Base-by-base conservation (phyloP, 1,140 invertebrate genomes). In the Heliconius eleuchia region DNA sequence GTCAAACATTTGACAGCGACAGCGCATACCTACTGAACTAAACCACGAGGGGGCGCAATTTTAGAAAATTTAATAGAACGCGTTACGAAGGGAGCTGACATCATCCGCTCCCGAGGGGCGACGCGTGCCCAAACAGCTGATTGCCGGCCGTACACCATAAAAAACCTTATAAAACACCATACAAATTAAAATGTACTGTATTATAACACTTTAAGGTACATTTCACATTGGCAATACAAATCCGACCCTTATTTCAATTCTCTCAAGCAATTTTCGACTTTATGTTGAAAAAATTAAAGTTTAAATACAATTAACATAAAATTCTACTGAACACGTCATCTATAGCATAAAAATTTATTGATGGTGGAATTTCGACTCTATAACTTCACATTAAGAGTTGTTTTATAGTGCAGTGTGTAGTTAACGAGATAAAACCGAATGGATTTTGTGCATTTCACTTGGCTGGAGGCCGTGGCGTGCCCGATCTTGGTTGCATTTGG, bases 391-490 rank as follows among this genome's bases (percentile, higher is more conserved):
- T 16, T 66, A 66, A 66, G 60, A 16, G 60, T 13, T 11, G 9
- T 57, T 66, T 11, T 27, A 66, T 66, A 27, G 3, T 66, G 30
- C 11, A 66, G 27, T 3, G n/a, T n/a, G 13, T 30, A 78, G 87
- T 87, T 92, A 92, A 91, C 88, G 89, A 90, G 90, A 92, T 93
- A 91, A 93, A 93, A 87, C 87, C 86, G 88, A 92, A 92, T 92
- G 90, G 88, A 90, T 91, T 92, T 93, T 93, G 91, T 92, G 92
- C 92, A 93, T 93, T 93, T 93, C 87, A 92, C 88, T 90, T 84
- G 89, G 87, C 79, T 85, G 84, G 88, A 90, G 89, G 89, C 85
- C 87, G 87, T 76, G 82, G 83, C 83, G 84, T 80, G 87, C 85
- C 84, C 83, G 87, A 83, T 87, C 85, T 86, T 84, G 82, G 86